Conservation (phyloP, 2,113 vertebrate genomes). For the Nibea albiflora region DNA sequence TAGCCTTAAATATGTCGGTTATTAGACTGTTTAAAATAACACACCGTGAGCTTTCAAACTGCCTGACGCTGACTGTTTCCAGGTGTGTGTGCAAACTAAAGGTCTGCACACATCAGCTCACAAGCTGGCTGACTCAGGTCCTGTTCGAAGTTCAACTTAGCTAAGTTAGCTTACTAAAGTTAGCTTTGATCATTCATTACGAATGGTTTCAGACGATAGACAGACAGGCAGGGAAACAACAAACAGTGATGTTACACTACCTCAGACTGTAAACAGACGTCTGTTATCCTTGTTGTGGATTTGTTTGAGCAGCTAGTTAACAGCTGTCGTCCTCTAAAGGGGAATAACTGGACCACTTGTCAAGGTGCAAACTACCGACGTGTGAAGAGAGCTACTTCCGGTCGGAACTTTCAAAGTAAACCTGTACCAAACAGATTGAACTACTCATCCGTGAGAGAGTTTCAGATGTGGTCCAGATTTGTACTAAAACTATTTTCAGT, state of each 20-base stretch:
- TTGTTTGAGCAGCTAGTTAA: background rate
- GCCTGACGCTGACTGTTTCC: no score
- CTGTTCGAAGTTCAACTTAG: constrained; percentile 10
- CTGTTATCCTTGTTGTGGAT: background rate
- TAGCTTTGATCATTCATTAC: constrained; percentile 11
- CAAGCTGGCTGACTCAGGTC: no score
- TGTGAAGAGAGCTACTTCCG: background rate
- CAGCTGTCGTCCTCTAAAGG: background rate
- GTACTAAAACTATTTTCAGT: no score
- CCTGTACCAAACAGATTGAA: background rate
- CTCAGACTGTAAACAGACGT: constrained; percentile 7
- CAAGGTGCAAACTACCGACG: background rate
- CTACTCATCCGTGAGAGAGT: background rate
- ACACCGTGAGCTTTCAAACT: no score
- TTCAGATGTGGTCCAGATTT: background rate
- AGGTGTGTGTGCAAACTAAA: background rate
- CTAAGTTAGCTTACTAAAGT: constrained; percentile 1
- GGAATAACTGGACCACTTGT: background rate
- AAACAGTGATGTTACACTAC: constrained; percentile 9
- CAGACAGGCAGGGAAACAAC: background rate
- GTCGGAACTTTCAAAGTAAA: background rate
- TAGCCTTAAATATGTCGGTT: no score
- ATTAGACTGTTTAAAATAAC: no score
- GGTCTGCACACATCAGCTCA: background rate
- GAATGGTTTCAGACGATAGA: background rate